phyloP scores from a whole-genome alignment of 2,888 invertebrate genomes.

The Allacma fusca region DNA sequence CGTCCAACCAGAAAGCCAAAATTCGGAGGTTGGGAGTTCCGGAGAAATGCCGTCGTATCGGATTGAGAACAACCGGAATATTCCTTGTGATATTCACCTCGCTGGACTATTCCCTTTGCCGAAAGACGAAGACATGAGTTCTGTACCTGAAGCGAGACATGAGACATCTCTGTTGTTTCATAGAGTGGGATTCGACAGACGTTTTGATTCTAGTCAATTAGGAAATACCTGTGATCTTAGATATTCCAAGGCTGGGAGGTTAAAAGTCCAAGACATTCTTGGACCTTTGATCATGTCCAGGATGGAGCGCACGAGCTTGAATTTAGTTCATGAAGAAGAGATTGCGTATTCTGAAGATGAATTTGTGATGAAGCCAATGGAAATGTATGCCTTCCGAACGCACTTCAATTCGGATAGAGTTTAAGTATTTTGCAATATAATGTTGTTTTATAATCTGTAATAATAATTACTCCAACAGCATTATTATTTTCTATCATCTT shows the following conservation, averaged over 20 bases:
- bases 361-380: background rate
- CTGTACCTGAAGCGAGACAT: background rate
- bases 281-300: background rate
- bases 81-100: background rate
- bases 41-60: background rate
- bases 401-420: background rate
- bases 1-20: background rate
- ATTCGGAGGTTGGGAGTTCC: background rate
- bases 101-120: background rate
- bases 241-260: background rate
- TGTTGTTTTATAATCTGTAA: too few species aligned
- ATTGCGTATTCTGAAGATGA: background rate
- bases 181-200: background rate
- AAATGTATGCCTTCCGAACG: background rate
- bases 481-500: too few species aligned
- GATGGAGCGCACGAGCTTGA: background rate
- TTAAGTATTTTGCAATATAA: too few species aligned
- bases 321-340: slow-evolving; percentile 9
- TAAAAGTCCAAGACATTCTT: background rate
- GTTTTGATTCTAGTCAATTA: background rate
- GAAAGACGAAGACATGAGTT: background rate
- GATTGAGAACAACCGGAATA: background rate
- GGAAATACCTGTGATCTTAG: background rate
- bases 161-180: background rate
- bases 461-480: too few species aligned